Evolutionary conservation across 2,797 vertebrate genomes (phyloP).

Genomic region (Siniperca scherzeri): DNA sequence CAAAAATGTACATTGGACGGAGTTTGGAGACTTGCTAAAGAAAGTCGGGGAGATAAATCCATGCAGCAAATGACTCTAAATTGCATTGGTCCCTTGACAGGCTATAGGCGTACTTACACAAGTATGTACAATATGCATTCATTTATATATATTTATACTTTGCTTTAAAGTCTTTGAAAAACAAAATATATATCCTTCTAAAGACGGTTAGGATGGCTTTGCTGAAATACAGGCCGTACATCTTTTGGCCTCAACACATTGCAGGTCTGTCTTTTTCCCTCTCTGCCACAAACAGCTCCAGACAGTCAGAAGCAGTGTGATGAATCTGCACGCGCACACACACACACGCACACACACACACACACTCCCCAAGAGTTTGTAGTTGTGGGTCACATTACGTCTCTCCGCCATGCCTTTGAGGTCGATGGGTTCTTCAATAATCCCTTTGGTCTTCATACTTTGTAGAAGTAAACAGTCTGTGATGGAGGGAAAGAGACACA

Average conservation of each 20-base stretch:
- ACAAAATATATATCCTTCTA: slow-evolving; percentile 73
- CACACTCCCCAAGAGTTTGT: slow-evolving; percentile 45
- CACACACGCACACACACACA: slow-evolving; percentile 28
- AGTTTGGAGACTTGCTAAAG: slow-evolving; percentile 75
- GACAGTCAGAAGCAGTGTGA: slow-evolving; percentile 46
- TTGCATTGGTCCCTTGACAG: slow-evolving; percentile 86
- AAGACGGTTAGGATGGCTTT: slow-evolving; percentile 63
- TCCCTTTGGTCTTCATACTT: slow-evolving; percentile 82
- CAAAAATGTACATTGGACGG: slow-evolving; percentile 90
- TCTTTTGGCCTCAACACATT: slow-evolving; percentile 13
- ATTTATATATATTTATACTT: slow-evolving; percentile 79
- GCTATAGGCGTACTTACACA: slow-evolving; percentile 78
- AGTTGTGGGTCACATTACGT: slow-evolving; percentile 71
- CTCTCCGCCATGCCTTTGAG: slow-evolving; percentile 79
- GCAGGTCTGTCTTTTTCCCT: slow-evolving; percentile 10
- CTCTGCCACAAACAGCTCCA: slow-evolving; percentile 52
- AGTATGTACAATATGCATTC: slow-evolving; percentile 84
- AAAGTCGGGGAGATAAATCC: slow-evolving; percentile 78
- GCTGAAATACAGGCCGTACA: slow-evolving; percentile 64
- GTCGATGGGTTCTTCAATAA: slow-evolving; percentile 85
- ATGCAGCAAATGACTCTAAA: slow-evolving; percentile 83
- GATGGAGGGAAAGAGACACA: slow-evolving; percentile 3
- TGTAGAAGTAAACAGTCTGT: slow-evolving; percentile 87
- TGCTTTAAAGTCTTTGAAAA: slow-evolving; percentile 78
- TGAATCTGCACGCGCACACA: slow-evolving; percentile 39